phyloP scores from a whole-genome alignment of 2,797 vertebrate species.

The Oceanodroma leucorhoa region DNA sequence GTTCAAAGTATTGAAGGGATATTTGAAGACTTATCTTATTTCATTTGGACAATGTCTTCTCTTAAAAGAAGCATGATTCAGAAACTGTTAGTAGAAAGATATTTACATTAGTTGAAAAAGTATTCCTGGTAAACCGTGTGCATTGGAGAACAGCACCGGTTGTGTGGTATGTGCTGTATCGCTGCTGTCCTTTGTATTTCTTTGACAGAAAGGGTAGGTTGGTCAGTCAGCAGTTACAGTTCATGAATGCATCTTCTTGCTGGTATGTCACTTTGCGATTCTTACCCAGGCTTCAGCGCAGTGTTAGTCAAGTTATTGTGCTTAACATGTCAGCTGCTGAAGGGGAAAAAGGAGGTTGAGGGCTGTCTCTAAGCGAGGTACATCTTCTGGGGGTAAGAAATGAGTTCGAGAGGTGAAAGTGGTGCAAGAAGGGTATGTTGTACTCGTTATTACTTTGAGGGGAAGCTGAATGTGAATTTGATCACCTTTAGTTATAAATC shows the following conservation, averaged over 20 bases:
- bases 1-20: too few species aligned
- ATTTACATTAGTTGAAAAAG: rapidly evolving
- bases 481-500: background rate
- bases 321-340: background rate
- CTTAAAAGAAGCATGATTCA: background rate
- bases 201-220: background rate
- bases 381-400: background rate
- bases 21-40: background rate
- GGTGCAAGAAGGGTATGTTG: background rate
- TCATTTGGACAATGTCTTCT: background rate
- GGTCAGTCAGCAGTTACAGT: background rate
- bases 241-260: background rate
- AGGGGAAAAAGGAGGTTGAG: background rate
- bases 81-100: background rate
- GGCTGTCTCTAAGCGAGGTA: background rate
- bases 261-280: rapidly evolving
- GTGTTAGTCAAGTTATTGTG: background rate
- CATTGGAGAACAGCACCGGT: rapidly evolving
- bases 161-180: background rate
- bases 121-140: background rate
- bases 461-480: background rate
- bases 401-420: background rate
- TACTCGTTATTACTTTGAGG: background rate
- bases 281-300: background rate
- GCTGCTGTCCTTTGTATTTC: background rate